A percentile compares a stretch with the other conserved stretches of the same genome.
phyloP scores from a whole-genome alignment of 2,888 invertebrate genomes.

The Folsomia candida region DNA sequence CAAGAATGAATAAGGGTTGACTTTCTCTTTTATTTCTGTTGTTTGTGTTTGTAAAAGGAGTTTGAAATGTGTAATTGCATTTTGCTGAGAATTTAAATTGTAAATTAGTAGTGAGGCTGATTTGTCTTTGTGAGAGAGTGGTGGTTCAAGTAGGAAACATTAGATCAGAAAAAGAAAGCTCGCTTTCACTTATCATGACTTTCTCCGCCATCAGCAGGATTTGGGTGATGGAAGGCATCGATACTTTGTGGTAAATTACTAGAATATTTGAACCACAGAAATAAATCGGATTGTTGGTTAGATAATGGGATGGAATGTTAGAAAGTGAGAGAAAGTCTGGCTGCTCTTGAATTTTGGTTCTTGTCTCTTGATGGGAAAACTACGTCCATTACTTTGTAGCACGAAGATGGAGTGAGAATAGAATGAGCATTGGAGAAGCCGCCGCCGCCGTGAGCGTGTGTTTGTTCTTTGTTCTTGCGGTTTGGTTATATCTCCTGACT shows the following conservation, averaged over 20 bases:
- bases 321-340: slow-evolving; percentile 7
- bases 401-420: no score
- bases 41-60: not conserved
- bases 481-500: slow-evolving; percentile 10
- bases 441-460: not conserved
- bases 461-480: not conserved
- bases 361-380: slow-evolving; percentile 20
- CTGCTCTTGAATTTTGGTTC: slow-evolving; percentile 5
- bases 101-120: not conserved
- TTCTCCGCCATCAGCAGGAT: no score
- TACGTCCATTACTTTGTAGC: slow-evolving; percentile 22
- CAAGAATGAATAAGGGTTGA: no score
- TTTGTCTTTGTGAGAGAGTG: no score
- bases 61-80: not conserved
- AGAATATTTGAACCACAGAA: no score
- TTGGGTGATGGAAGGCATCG: no score
- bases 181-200: no score
- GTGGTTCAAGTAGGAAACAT: no score
- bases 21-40: not conserved
- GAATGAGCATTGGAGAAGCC: not conserved
- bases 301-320: no score
- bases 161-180: no score
- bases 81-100: not conserved
- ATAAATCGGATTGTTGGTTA: not conserved
- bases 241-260: no score